These are phyloP conservation scores for Pangasianodon hypophthalmus DNA, from an alignment of 2,113 vertebrate species.

Conservation along the genomic window DNA sequence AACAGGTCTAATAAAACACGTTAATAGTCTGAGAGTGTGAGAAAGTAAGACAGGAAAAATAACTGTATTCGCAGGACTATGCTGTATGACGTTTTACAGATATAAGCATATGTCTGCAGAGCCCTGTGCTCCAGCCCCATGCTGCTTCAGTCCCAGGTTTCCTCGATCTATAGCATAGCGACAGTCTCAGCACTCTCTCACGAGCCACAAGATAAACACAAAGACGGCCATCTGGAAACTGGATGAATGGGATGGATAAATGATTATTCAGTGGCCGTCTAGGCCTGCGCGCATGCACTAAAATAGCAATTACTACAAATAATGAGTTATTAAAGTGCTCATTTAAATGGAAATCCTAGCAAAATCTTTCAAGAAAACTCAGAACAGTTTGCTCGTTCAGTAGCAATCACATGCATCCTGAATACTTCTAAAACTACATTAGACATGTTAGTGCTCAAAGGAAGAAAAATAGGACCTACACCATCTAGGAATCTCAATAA, in stretches of 20 bases:
- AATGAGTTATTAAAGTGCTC: not conserved
- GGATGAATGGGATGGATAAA: too few species aligned
- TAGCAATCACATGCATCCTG: not conserved
- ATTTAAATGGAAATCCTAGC: not conserved
- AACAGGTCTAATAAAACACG: not conserved
- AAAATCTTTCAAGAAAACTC: not conserved
- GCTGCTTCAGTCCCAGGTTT: not conserved
- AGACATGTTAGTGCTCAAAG: not conserved
- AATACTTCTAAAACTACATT: not conserved
- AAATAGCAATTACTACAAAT: not conserved
- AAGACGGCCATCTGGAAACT: not conserved
- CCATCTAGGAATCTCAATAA: too few species aligned
- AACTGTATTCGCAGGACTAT: not conserved
- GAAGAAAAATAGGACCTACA: not conserved
- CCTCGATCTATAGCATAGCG: not conserved
- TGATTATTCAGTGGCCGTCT: not conserved
- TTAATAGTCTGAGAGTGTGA: not conserved
- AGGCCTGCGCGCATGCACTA: not conserved
- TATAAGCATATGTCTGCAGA: not conserved
- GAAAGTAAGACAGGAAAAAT: not conserved
- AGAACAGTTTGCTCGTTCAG: not conserved
- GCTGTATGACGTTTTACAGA: not conserved
- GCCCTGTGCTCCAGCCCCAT: not conserved
- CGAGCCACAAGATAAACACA: not conserved
- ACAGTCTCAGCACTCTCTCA: not conserved